Evolutionary conservation across 2,888 invertebrate species (phyloP).

Genomic region (Pollenia labialis): DNA sequence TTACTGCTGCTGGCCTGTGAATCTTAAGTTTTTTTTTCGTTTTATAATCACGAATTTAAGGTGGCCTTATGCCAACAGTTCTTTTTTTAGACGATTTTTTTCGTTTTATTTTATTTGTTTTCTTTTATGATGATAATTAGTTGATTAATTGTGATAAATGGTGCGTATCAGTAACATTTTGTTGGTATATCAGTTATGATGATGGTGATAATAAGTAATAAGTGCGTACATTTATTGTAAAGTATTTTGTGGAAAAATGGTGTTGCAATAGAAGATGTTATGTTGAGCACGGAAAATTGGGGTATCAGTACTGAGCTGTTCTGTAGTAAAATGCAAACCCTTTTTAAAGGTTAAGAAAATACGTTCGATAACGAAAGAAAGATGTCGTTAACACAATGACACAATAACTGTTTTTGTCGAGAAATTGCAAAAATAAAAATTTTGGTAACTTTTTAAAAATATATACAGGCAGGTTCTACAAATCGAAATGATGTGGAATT

Average conservation of each 20-base stretch:
- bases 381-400: too few species aligned
- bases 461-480: too few species aligned
- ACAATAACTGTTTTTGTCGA: too few species aligned
- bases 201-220: conserved; percentile 24
- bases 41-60: not conserved
- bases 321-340: too few species aligned
- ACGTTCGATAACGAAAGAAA: too few species aligned
- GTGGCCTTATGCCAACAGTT: conserved; percentile 22
- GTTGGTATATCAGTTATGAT: conserved; percentile 28
- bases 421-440: too few species aligned
- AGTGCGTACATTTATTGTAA: conserved; percentile 10
- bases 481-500: too few species aligned
- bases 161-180: conserved; percentile 64
- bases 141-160: conserved; percentile 53
- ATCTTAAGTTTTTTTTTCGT: not conserved
- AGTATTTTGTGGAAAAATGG: not conserved
- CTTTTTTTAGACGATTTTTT: conserved; percentile 1
- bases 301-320: too few species aligned
- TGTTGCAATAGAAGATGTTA: not conserved
- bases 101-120: not conserved
- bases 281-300: too few species aligned
- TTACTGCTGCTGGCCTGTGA: conserved; percentile 12
- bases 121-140: conserved; percentile 47
- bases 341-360: too few species aligned
- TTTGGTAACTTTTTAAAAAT: too few species aligned